Evolutionary conservation across 2,797 vertebrate species (phyloP).

Genomic region (Danio kyathit): DNA sequence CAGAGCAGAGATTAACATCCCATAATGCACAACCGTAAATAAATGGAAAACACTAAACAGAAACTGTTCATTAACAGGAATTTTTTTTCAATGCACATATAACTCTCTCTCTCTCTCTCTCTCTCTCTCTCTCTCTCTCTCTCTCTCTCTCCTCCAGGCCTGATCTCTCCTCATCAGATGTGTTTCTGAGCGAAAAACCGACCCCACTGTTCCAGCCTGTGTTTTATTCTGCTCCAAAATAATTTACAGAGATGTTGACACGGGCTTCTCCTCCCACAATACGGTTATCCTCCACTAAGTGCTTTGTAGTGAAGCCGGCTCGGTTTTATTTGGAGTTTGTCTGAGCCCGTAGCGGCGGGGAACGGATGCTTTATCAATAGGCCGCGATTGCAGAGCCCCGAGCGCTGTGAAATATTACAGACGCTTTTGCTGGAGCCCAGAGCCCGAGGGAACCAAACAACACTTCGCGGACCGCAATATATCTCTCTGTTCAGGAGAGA

Average conservation of each 20-base stretch:
- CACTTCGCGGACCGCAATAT: slow-evolving; percentile 48
- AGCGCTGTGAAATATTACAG: slow-evolving; percentile 63
- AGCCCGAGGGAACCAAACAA: slow-evolving; percentile 44
- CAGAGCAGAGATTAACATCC: too few species aligned
- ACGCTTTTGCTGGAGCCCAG: slow-evolving; percentile 45
- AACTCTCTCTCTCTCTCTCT: background rate
- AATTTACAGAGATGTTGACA: slow-evolving; percentile 61
- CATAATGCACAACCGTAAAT: too few species aligned
- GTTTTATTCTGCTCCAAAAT: slow-evolving; percentile 57
- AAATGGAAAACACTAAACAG: too few species aligned
- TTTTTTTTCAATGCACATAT: too few species aligned
- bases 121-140: background rate
- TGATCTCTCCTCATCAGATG: slow-evolving; percentile 56
- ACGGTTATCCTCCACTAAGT: slow-evolving; percentile 55
- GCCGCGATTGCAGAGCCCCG: slow-evolving; percentile 53
- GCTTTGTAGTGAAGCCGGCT: slow-evolving; percentile 55
- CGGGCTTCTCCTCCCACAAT: slow-evolving; percentile 52
- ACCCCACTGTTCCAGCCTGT: slow-evolving; percentile 32
- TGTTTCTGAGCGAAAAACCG: background rate
- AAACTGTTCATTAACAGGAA: too few species aligned
- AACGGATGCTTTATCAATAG: slow-evolving; percentile 53
- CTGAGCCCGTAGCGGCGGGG: slow-evolving; percentile 50
- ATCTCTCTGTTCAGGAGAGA: slow-evolving; percentile 49
- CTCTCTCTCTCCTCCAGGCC: slow-evolving; percentile 51
- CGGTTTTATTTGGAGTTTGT: slow-evolving; percentile 62